Percentiles rank a stretch among this genome's conserved stretches.
Evolutionary conservation across 30 jellyfish, hydroid and myxozoan genomes (phyloP).

Genomic region (Cassiopea andromeda): DNA sequence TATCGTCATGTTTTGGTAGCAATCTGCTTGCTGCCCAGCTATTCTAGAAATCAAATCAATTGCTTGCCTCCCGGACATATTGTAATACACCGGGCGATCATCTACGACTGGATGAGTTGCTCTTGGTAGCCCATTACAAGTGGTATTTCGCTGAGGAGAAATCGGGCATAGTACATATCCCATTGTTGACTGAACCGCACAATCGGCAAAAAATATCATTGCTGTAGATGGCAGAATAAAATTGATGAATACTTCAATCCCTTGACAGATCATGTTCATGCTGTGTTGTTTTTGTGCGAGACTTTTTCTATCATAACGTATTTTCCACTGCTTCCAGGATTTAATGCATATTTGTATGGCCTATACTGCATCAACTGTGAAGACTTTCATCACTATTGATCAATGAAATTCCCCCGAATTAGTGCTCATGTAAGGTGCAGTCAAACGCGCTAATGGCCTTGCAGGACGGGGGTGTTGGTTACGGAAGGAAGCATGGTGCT

Average conservation of each 20-base stretch:
- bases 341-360: background rate
- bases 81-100: conserved; percentile 16
- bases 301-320: background rate
- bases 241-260: background rate
- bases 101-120: conserved; percentile 3
- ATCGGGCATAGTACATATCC: background rate
- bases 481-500: conserved; percentile 17
- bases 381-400: background rate
- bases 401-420: background rate
- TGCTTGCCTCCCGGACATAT: conserved; percentile 66
- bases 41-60: conserved; percentile 13
- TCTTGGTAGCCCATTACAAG: conserved; percentile 32
- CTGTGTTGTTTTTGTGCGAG: background rate
- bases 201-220: background rate
- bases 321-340: background rate
- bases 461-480: conserved; percentile 14
- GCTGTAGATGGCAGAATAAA: background rate
- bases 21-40: background rate
- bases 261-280: background rate
- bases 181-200: background rate
- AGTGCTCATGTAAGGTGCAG: background rate
- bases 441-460: background rate
- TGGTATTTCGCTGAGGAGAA: background rate
- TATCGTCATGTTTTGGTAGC: background rate
- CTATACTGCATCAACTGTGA: background rate